Evolutionary conservation across 2,797 vertebrate genomes (phyloP).

Genomic region (Mormyrus hasselquistii): DNA sequence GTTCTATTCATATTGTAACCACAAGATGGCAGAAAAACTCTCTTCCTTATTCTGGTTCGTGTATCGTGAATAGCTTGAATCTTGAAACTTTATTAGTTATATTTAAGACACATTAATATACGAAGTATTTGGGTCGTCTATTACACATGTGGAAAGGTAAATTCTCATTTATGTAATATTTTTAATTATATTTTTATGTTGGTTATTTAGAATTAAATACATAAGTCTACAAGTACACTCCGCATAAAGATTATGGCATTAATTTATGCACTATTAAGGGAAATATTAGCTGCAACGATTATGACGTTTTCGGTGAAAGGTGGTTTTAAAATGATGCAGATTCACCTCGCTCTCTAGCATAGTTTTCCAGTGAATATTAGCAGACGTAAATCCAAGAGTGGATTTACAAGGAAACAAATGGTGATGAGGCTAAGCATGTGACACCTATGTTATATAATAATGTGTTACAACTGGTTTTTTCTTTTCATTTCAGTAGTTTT

Average conservation of each 20-base stretch:
- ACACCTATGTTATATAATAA: neutral
- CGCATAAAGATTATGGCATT: neutral
- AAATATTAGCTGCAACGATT: neutral
- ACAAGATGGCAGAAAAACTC: constrained; percentile 28
- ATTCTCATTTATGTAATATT: neutral
- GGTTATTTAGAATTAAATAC: neutral
- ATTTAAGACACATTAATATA: neutral
- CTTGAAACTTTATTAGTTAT: neutral
- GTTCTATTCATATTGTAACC: constrained; percentile 16
- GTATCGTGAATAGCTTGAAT: neutral
- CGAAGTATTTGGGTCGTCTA: neutral
- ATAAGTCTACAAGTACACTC: neutral
- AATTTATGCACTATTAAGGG: neutral
- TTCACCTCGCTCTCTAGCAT: neutral
- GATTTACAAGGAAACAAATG: neutral
- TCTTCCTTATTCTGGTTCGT: neutral
- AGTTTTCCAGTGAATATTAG: neutral
- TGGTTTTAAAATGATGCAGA: neutral
- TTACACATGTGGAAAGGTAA: neutral
- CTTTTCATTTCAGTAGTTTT: neutral
- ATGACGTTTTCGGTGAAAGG: neutral
- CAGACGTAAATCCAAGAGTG: neutral
- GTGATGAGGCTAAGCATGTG: neutral
- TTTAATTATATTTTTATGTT: neutral
- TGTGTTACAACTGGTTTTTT: no score